Base-by-base conservation (phyloP, 2,113 vertebrate genomes). In the Gopherus evgoodei region DNA sequence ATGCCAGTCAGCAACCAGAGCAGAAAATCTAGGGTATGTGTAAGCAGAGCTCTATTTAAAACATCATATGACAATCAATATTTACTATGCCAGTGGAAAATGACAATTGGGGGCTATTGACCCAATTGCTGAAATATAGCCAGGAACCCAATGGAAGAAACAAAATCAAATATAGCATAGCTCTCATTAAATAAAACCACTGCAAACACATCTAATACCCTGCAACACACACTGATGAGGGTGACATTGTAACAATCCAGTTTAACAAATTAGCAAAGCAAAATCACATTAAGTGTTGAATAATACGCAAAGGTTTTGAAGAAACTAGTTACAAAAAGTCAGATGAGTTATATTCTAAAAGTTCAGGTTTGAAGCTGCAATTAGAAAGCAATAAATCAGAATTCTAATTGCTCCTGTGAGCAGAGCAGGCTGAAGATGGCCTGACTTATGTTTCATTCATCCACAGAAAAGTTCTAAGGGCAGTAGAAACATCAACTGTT, bases 71-170 rank as follows among this genome's bases (percentile, higher is more conserved):
- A 54, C 35, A 95, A 29, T 1, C 35, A 92, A 11, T 65, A 47
- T 81, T 88, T 94, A 94, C 54, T 80, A 31, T 75, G 65, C 9
- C 69, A 69, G 8, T n/a, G 25, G 42, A 81, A 95, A 95, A 89
- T 62, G 11, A 38, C 5, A 54, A 1, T 19, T 91, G 31, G 0
- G 0, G 11, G 24, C 42, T 88, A 52, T 62, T 56, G 50, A 10
- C 59, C 83, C 53, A 79, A 47, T 76, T 78, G 44, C 65, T 93
- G 76, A n/a, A 91, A 65, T 82, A 52, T 62, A 91, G 16, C 19
- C 62, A 65, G 0, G 0, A 92, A 82, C 93, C 84, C 56, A 95
- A 53, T 11, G 5, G 11, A 22, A 76, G 8, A 89, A 90, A 91
- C 79, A 92, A 91, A 93, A 72, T 4, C 8, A 86, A 57, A 84